Percentiles rank a stretch among this genome's conserved stretches.
phyloP scores from a whole-genome alignment of 2,113 vertebrate genomes.

The Oncorhynchus keta region DNA sequence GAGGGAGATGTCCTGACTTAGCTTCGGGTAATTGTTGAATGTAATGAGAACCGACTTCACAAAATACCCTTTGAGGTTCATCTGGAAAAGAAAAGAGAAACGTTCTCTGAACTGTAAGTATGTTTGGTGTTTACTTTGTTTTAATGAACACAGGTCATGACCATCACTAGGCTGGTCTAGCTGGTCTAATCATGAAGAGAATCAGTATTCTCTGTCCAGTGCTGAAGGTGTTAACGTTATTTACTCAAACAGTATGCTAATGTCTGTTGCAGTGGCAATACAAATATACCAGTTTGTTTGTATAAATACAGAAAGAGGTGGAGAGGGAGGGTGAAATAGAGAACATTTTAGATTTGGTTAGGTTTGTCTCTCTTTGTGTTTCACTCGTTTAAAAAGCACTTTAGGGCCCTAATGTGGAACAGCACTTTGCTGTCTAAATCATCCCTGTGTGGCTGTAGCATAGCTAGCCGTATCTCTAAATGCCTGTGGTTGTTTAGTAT shows the following conservation, averaged over 20 bases:
- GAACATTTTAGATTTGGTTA: not conserved
- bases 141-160: not conserved
- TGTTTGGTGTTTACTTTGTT: not conserved
- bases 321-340: not conserved
- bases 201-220: too few species aligned
- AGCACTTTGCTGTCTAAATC: constrained; percentile 10
- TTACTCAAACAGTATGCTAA: constrained; percentile 1
- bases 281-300: not conserved
- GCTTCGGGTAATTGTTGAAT: not conserved
- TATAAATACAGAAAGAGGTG: not conserved
- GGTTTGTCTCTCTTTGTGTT: not conserved
- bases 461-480: not conserved
- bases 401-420: not conserved
- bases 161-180: too few species aligned
- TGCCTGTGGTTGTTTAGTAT: constrained; percentile 18
- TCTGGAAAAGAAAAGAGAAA: not conserved
- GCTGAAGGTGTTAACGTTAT: too few species aligned
- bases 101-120: not conserved
- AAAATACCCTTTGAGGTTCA: too few species aligned
- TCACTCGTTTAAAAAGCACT: not conserved
- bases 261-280: not conserved
- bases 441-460: not conserved
- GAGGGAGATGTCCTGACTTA: not conserved
- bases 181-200: too few species aligned
- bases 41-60: not conserved